A percentile compares a stretch with the other conserved stretches of the same genome.
Evolutionary conservation across 2,888 invertebrate genomes (phyloP).

Genomic region (Subacronicta megacephala): DNA sequence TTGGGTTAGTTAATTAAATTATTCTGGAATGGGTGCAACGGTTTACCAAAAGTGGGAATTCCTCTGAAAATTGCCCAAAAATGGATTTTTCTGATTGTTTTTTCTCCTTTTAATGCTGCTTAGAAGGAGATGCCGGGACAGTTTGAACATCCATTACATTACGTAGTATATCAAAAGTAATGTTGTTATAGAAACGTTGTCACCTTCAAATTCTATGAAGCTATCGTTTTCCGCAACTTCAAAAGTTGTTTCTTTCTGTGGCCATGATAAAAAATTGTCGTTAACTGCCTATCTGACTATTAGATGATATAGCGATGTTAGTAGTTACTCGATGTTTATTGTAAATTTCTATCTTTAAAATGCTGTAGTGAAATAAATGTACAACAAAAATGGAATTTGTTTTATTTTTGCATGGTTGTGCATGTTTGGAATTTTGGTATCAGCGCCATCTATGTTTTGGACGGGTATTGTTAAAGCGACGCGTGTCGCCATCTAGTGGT

Average conservation of each 20-base stretch:
- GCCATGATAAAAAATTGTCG: slow-evolving; percentile 84
- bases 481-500: slow-evolving; percentile 91
- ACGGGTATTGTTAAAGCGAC: slow-evolving; percentile 80
- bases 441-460: slow-evolving; percentile 69
- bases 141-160: slow-evolving; percentile 80
- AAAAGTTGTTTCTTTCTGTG: slow-evolving; percentile 72
- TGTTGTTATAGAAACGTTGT: slow-evolving; percentile 78
- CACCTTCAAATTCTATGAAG: slow-evolving; percentile 82
- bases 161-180: slow-evolving; percentile 75
- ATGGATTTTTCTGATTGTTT: slow-evolving; percentile 60
- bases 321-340: slow-evolving; percentile 80
- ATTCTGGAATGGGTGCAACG: slow-evolving; percentile 11
- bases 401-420: slow-evolving; percentile 78
- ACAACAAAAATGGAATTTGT: slow-evolving; percentile 71
- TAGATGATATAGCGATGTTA: slow-evolving; percentile 78
- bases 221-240: slow-evolving; percentile 67
- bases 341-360: slow-evolving; percentile 80
- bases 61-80: slow-evolving; percentile 61
- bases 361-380: slow-evolving; percentile 85
- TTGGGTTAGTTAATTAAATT: background rate
- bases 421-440: slow-evolving; percentile 48
- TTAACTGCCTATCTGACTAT: slow-evolving; percentile 80
- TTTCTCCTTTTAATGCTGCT: slow-evolving; percentile 86
- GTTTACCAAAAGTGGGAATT: slow-evolving; percentile 59
- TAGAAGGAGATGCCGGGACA: slow-evolving; percentile 86